A percentile compares a stretch with the other conserved stretches of the same genome.
Evolutionary conservation across 1,140 invertebrate genomes (phyloP).

Genomic region (Drosophila simulans): DNA sequence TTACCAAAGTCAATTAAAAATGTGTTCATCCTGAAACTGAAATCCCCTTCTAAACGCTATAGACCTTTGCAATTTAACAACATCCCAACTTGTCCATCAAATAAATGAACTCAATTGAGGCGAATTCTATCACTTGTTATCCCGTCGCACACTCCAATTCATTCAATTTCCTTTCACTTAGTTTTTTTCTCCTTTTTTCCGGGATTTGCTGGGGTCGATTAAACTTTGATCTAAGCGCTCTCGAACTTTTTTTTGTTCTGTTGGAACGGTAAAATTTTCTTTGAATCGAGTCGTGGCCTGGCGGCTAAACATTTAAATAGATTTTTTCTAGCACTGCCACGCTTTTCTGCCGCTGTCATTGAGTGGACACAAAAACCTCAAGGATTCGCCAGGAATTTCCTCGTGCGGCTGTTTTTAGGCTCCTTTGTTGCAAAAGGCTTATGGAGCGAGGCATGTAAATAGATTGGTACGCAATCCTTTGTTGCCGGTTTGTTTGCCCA

Average conservation of each 20-base stretch:
- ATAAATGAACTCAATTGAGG: conserved; percentile 23
- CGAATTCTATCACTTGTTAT: conserved; percentile 31
- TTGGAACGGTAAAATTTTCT: not conserved
- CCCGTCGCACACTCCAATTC: conserved; percentile 21
- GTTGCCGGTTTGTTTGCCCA: conserved; percentile 10
- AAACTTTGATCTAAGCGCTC: conserved; percentile 48
- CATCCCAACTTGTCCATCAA: conserved; percentile 1
- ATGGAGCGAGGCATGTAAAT: conserved; percentile 20
- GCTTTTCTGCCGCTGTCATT: conserved; percentile 19
- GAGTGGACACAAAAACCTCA: conserved; percentile 31
- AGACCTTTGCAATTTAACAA: conserved; percentile 9
- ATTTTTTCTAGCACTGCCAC: conserved; percentile 19
- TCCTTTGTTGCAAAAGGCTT: conserved; percentile 26
- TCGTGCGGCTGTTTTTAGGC: not conserved
- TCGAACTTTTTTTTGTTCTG: conserved; percentile 36
- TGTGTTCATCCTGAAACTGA: not conserved
- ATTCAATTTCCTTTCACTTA: conserved; percentile 31
- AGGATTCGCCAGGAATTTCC: conserved; percentile 12
- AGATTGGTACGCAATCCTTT: conserved; percentile 19
- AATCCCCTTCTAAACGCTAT: not conserved
- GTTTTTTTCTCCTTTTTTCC: conserved; percentile 5
- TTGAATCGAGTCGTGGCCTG: conserved; percentile 11
- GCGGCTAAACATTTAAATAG: conserved; percentile 43
- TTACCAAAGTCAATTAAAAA: too few species aligned
- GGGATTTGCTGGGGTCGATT: conserved; percentile 33